A percentile compares a stretch with the other conserved stretches of the same genome.
Conservation (phyloP, 1,140 invertebrate species). For the Palaemon carinicauda region DNA sequence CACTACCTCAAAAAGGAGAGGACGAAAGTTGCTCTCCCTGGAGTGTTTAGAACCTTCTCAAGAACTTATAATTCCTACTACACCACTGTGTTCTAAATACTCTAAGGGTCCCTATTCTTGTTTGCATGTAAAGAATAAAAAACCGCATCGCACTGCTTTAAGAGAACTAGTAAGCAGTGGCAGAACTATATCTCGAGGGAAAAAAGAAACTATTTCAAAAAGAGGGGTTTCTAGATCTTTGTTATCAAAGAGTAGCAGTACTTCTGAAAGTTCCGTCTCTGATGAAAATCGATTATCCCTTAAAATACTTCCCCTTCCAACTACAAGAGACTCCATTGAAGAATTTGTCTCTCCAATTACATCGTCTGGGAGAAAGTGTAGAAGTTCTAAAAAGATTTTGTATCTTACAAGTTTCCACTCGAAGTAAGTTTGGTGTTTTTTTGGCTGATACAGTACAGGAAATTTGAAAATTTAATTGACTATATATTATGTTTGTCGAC, state of each 20-base stretch:
- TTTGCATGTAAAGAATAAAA: background rate
- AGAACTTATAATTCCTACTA: conserved; percentile 20
- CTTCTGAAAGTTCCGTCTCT: background rate
- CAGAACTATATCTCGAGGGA: background rate
- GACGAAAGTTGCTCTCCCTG: background rate
- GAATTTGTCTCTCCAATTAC: background rate
- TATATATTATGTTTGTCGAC: too few species aligned
- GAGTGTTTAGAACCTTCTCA: conserved; percentile 9
- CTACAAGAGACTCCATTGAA: background rate
- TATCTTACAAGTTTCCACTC: conserved; percentile 14
- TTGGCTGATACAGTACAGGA: too few species aligned
- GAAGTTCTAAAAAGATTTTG: background rate
- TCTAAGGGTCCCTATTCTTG: background rate
- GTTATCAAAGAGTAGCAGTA: too few species aligned
- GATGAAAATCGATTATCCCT: background rate
- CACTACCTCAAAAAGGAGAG: background rate
- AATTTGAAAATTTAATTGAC: too few species aligned
- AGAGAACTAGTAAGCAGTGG: background rate
- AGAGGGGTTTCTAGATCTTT: too few species aligned
- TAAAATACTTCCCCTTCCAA: background rate
- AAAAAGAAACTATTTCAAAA: too few species aligned
- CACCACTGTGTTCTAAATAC: background rate
- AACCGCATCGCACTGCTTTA: background rate
- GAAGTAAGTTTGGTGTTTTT: background rate
- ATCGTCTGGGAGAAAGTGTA: background rate